Base-by-base conservation (phyloP, 2,113 vertebrate species). In the Mustela nigripes region DNA sequence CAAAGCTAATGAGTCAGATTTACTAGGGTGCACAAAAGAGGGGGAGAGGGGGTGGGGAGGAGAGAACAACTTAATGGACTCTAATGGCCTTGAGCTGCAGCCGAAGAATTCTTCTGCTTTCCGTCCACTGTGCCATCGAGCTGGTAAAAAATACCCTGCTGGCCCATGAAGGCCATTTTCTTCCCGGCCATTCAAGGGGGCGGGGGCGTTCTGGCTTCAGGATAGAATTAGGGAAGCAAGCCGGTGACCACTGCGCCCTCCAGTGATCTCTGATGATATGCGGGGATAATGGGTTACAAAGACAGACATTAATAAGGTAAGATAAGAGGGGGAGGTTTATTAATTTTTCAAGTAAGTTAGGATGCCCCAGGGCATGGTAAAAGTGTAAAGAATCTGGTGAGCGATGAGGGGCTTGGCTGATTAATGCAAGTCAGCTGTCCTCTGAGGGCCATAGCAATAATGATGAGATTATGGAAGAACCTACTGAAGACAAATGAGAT, bases 281-380 rank as follows among this genome's bases (percentile, higher is more conserved):
- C 98, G 63, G 97, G 97, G 98, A 99, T 99, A 99, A 99, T 99
- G 98, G 99, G 98, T 99, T 99, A 99, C 99, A 98, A 99, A 99
- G 99, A 98, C 99, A 99, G 99, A 99, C 99, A 99, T 99, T 99
- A 99, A 99, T 99, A 99, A 99, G 99, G 98, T 98, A 99, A 98
- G 98, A 99, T 99, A 99, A 99, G 99, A 99, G 98, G 98, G 98
- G 99, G 98, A 99, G 99, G 99, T 99, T 99, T 99, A 99, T 99
- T 99, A 99, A 99, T 99, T 99, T 99, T 99, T 98, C 99, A 99
- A 98, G 98, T 98, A 99, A 99, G 99, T 99, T 99, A 99, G 98
- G 99, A 98, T 98, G 98, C 99, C 99, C 99, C 98, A 98, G 99
- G 99, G 99, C 98, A 98, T 97, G 98, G 99, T 99, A 99, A 99